Conservation (phyloP, 2,888 invertebrate species). For the Apamea sordens region DNA sequence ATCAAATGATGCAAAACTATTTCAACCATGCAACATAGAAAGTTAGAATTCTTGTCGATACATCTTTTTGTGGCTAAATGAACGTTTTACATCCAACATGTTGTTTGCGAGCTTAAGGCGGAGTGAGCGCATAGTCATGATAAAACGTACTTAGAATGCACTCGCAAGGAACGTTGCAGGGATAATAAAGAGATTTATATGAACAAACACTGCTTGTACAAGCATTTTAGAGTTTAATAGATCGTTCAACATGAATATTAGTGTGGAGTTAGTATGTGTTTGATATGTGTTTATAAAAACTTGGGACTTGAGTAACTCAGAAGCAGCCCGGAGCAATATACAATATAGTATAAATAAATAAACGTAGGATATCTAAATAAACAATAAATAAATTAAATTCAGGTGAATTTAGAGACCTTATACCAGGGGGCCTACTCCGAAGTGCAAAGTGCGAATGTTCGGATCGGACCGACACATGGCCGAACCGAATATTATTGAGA, state of each 20-base stretch:
- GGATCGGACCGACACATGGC: too few species aligned
- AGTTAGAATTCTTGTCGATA: too few species aligned
- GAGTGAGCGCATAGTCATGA: slow-evolving; percentile 27
- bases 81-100: not conserved
- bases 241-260: slow-evolving; percentile 43
- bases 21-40: too few species aligned
- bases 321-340: too few species aligned
- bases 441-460: too few species aligned
- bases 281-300: slow-evolving; percentile 9
- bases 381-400: not conserved
- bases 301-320: not conserved
- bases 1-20: too few species aligned
- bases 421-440: not conserved
- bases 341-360: too few species aligned
- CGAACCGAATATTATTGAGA: too few species aligned
- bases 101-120: slow-evolving; percentile 26
- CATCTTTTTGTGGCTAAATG: too few species aligned
- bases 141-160: slow-evolving; percentile 52
- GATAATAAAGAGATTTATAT: slow-evolving; percentile 41
- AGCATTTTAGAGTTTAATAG: slow-evolving; percentile 32
- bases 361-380: too few species aligned
- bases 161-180: slow-evolving; percentile 14
- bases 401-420: not conserved
- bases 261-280: not conserved
- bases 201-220: slow-evolving; percentile 19